Conservation (phyloP, 2,113 vertebrate genomes). For the Tympanuchus pallidicinctus region DNA sequence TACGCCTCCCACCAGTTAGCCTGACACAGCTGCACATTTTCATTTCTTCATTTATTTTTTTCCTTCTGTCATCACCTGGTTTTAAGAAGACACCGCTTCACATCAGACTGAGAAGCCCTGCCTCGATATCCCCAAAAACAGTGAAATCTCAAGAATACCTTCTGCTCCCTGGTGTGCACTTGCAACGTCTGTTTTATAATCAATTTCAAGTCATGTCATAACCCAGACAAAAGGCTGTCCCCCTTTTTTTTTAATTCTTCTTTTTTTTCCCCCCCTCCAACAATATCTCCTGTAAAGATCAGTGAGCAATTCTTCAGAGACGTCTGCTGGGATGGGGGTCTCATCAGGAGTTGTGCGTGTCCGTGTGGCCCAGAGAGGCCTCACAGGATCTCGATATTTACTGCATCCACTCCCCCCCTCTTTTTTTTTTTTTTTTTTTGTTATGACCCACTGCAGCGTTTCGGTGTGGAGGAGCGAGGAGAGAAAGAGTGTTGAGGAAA, state of each 20-base stretch:
- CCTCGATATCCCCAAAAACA: not conserved
- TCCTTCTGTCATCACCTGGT: not conserved
- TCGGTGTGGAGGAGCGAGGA: not conserved
- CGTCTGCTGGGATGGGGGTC: not conserved
- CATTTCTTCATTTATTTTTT: not conserved
- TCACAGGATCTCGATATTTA: not conserved
- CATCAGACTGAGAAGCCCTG: not conserved
- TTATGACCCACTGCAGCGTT: not conserved
- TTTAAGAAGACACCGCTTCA: not conserved
- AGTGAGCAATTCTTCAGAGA: not conserved
- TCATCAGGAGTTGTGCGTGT: accelerated
- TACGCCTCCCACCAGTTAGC: not conserved
- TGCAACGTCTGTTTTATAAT: not conserved
- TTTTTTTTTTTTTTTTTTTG: accelerated
- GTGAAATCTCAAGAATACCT: not conserved
- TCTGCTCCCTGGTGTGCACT: not conserved
- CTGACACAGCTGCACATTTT: not conserved
- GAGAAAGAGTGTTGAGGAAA: not conserved
- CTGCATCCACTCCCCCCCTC: accelerated
- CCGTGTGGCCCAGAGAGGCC: not conserved
- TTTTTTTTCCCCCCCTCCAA: not conserved
- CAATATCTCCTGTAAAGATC: constrained; percentile 13
- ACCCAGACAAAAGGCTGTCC: not conserved
- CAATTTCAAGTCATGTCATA: not conserved
- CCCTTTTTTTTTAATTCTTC: not conserved